Conservation (phyloP, 1,140 invertebrate species). For the Sipha flava region DNA sequence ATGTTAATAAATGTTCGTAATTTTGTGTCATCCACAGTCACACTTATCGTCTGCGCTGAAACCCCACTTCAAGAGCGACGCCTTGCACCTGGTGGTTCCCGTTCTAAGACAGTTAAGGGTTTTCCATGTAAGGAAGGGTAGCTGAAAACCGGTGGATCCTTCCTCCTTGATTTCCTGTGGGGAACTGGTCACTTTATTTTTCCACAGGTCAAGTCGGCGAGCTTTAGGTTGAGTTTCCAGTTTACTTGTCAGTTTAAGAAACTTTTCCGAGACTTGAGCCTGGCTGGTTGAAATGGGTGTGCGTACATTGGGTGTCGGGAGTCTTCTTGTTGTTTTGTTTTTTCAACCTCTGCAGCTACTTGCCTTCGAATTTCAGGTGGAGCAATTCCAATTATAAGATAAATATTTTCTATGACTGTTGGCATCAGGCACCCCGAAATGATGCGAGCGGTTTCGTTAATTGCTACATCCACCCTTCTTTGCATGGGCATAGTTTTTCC, state of each 20-base stretch:
- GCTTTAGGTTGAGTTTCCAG: not conserved
- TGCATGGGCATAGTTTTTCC: no score
- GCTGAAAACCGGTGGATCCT: not conserved
- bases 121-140: not conserved
- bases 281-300: not conserved
- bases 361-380: not conserved
- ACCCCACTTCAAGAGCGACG: not conserved
- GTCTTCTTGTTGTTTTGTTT: not conserved
- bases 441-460: no score
- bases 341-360: not conserved
- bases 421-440: no score
- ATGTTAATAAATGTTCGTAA: not conserved
- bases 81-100: not conserved
- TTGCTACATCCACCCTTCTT: no score
- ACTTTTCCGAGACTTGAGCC: constrained; percentile 11
- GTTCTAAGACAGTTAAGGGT: not conserved
- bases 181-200: no score
- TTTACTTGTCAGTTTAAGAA: not conserved
- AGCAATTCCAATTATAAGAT: not conserved
- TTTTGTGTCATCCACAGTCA: not conserved
- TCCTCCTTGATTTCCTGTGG: no score
- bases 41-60: not conserved
- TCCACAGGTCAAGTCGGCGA: no score
- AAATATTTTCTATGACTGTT: constrained; percentile 9
- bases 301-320: constrained; percentile 17